A percentile compares a stretch with the other conserved stretches of the same genome.
Conservation (phyloP, 1,140 invertebrate species). For the Vanessa atalanta region DNA sequence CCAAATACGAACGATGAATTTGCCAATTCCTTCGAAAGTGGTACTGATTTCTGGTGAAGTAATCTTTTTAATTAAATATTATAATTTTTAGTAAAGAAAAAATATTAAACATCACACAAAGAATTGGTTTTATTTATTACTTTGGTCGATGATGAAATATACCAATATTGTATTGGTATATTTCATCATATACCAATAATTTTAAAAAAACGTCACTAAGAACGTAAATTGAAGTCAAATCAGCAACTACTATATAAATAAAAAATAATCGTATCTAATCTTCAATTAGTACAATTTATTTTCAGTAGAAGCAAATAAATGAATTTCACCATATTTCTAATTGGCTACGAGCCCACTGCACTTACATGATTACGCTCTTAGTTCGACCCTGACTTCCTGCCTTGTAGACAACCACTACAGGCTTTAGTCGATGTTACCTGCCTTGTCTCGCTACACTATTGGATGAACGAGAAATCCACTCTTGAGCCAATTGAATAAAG, state of each 20-base stretch:
- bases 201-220: too few species aligned
- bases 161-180: too few species aligned
- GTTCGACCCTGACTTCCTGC: conserved; percentile 3
- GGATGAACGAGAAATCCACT: not conserved
- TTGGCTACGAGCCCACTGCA: not conserved
- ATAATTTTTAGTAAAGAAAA: not conserved
- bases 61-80: not conserved
- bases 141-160: too few species aligned
- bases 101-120: not conserved
- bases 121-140: too few species aligned
- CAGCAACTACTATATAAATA: not conserved
- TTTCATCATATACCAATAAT: too few species aligned
- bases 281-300: not conserved
- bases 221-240: too few species aligned
- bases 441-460: not conserved
- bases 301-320: not conserved
- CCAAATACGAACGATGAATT: conserved; percentile 44
- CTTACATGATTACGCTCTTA: conserved; percentile 16
- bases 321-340: conserved; percentile 1
- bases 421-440: too few species aligned
- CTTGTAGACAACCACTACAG: conserved; percentile 8
- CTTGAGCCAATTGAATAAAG: conserved; percentile 1
- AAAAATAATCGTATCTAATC: not conserved
- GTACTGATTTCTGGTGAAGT: conserved; percentile 46
- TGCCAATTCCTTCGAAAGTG: conserved; percentile 55